Evolutionary conservation across 2,797 vertebrate genomes (phyloP), one percentile per base, ranked within the genome.

Genomic region (Streptopelia turtur): DNA sequence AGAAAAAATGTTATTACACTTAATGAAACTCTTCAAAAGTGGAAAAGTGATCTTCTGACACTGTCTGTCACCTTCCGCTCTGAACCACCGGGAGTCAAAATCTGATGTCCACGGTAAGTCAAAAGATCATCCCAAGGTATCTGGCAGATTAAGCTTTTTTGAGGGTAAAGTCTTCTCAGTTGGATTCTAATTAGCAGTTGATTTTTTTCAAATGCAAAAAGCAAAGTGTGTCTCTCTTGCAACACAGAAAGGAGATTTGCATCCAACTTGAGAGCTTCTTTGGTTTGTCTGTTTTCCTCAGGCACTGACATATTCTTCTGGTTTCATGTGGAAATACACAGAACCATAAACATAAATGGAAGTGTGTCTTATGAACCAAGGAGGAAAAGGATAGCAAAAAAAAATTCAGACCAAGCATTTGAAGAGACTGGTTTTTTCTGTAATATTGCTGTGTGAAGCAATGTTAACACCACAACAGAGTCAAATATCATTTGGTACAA

Each of bases 111-210:
- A 57, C 3, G 3, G 45, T 52, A 91, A 94, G 69, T 43, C 91
- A 90, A 93, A 94, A 86, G n/a, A 30, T 33, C 23, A 35, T 66
- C 49, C 50, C 56, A 72, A 75, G 23, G 28, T 85, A 93, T 76
- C 31, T n/a, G 35, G 56, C 8, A 85, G 49, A 79, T 79, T 65
- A 94, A 37, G 77, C 72, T 87, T 89, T 25, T 75, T 81, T 89
- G 81, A 91, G 39, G 27, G n/a, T 87, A 59, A 71, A 83, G 21
- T 71, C 22, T 83, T 87, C 80, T 90, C 50, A 65, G 30, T 13
- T 81, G 59, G 37, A 18, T 69, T 95, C 95, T 89, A 95, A 96
- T 77, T 90, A 91, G 28, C 45, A 66, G 59, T 79, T 94, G 11
- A 43, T 84, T 93, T 95, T 82, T n/a, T 94, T 94, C 37, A 3